phyloP scores from a whole-genome alignment of 2,797 vertebrate species.

The Pteropus rufus region DNA sequence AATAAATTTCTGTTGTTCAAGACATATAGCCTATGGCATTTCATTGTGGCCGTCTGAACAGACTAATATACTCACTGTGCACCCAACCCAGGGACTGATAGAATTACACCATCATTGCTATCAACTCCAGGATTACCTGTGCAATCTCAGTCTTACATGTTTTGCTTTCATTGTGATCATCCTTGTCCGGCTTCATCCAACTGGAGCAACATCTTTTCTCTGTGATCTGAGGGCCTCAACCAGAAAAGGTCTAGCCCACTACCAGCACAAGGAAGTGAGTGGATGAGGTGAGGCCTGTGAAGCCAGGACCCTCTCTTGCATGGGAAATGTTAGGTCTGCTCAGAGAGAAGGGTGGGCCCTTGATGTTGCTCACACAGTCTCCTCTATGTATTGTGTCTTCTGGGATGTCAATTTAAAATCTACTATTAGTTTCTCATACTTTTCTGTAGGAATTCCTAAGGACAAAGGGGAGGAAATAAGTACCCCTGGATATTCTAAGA shows the following conservation, averaged over 20 bases:
- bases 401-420: not conserved
- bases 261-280: not conserved
- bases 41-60: not conserved
- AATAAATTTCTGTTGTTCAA: not conserved
- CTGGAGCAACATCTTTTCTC: not conserved
- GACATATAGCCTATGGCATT: not conserved
- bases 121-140: not conserved
- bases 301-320: not conserved
- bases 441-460: not conserved
- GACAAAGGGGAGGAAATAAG: not conserved
- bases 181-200: not conserved
- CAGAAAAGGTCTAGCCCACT: not conserved
- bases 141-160: not conserved
- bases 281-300: not conserved
- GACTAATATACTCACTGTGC: not conserved
- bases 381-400: not conserved
- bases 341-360: not conserved
- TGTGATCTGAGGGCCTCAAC: not conserved
- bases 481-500: not conserved
- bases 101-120: not conserved
- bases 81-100: not conserved
- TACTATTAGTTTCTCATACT: not conserved
- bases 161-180: not conserved
- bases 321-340: not conserved
- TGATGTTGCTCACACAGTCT: not conserved